phyloP scores from a whole-genome alignment of 2,888 invertebrate genomes.

The Hydrotaea diabolus region DNA sequence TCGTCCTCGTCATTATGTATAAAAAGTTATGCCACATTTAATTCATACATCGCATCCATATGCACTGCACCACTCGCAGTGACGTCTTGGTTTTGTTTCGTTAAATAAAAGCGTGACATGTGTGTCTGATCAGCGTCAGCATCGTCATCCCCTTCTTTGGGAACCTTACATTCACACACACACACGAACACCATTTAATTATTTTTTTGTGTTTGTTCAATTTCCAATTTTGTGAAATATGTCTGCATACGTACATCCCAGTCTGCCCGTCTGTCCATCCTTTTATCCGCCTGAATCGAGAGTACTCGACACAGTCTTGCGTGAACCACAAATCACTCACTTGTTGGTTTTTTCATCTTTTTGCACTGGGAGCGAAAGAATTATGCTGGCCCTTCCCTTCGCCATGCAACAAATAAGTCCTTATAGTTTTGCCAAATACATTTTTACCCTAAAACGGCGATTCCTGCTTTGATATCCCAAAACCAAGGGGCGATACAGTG shows the following conservation, averaged over 20 bases:
- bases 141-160: slow-evolving; percentile 11
- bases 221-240: slow-evolving; percentile 8
- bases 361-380: neutral
- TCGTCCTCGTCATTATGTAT: neutral
- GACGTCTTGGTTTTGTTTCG: neutral
- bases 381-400: neutral
- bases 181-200: neutral
- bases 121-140: slow-evolving; percentile 16
- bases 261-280: neutral
- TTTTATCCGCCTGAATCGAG: neutral
- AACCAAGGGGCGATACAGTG: neutral
- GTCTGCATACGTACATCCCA: neutral
- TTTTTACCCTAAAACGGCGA: neutral
- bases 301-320: neutral
- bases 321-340: slow-evolving; percentile 42
- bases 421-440: slow-evolving; percentile 10
- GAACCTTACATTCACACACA: neutral
- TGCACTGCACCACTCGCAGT: neutral
- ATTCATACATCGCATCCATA: neutral
- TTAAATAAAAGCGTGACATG: slow-evolving; percentile 30
- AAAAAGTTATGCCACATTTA: slow-evolving; percentile 45
- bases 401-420: slow-evolving; percentile 7
- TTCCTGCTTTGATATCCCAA: neutral
- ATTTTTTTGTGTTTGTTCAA: neutral
- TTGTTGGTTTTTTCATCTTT: slow-evolving; percentile 32